Percentiles rank a stretch among this genome's conserved stretches.
phyloP scores from a whole-genome alignment of 2,797 vertebrate genomes.

The Tarsius wallacei region DNA sequence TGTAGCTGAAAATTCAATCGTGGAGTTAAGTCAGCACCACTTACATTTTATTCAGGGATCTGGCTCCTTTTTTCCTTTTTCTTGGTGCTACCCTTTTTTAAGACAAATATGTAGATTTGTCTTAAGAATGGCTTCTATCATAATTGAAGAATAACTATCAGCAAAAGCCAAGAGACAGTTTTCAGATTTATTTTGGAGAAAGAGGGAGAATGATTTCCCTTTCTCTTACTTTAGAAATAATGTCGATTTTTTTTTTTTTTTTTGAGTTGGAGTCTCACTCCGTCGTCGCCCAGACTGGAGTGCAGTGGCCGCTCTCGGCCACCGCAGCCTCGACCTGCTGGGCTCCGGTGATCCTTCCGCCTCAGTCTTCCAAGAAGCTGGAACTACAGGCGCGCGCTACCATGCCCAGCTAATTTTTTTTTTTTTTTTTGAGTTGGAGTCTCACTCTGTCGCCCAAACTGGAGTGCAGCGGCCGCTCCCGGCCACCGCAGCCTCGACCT shows the following conservation, averaged over 20 bases:
- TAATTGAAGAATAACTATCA: neutral
- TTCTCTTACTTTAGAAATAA: constrained; percentile 21
- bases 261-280: no score
- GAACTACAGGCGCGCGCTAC: no score
- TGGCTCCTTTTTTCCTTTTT: neutral
- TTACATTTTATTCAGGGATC: neutral
- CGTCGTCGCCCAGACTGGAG: no score
- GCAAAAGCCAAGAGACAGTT: neutral
- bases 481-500: no score
- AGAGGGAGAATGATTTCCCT: neutral
- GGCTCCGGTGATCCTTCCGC: no score
- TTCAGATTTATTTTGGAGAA: neutral
- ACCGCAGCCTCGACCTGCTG: no score
- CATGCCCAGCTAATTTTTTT: no score
- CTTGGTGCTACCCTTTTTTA: neutral
- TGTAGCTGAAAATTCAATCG: neutral
- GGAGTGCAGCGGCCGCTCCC: no score
- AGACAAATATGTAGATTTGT: neutral
- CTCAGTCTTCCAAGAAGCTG: no score
- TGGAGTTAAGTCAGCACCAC: neutral
- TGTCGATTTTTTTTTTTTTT: neutral
- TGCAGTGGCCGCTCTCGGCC: no score
- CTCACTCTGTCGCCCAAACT: no score
- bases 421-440: no score
- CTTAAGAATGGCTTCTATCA: neutral